Evolutionary conservation across 2,888 invertebrate genomes (phyloP), one percentile per base, ranked within the genome.

Genomic region (Xestia ashworthii): DNA sequence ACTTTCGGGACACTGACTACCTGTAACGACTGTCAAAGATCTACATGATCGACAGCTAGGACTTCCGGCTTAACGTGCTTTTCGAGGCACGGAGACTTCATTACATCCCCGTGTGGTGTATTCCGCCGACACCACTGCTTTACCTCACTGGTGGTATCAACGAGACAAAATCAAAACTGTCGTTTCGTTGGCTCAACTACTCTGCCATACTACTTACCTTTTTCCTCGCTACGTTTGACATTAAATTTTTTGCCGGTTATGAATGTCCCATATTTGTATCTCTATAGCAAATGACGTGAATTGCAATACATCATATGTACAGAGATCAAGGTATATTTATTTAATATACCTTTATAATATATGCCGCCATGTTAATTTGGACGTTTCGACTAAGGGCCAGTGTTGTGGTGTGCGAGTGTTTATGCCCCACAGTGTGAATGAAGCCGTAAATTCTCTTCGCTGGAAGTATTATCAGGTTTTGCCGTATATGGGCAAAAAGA

Each of bases 321-420:
- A 22, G 32, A 60, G 3, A 67, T 60, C 38, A 32, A 50, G 32
- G 5, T 72, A 66, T 41, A 66, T 68, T 38, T 58, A 77, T 76
- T 48, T 81, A 58, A 22, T 11, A n/a, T 58, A 32, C 3, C n/a
- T 44, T 8, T n/a, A n/a, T n/a, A n/a, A n/a, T n/a, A n/a, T n/a
- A n/a, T n/a, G n/a, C n/a, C n/a, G 65, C 71, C 60, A 74, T 76
- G 22, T 69, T 81, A 60, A 60, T 70, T 74, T 53, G 48, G 48
- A 65, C 62, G 85, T 81, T 85, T 85, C 50, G 67, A 86, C 69
- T 83, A 86, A 77, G 86, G 83, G 76, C 82, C 78, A 14, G 75
- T 69, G 44, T 25, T 66, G 22, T 64, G 55, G 48, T 64, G 64
- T 25, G 48, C 25, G n/a, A 62, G 74, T 80, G 79, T 78, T 83